These are phyloP conservation scores for Crocodylus rhombifer DNA, from an alignment of 2,797 vertebrate genomes.

Conservation along the genomic window DNA sequence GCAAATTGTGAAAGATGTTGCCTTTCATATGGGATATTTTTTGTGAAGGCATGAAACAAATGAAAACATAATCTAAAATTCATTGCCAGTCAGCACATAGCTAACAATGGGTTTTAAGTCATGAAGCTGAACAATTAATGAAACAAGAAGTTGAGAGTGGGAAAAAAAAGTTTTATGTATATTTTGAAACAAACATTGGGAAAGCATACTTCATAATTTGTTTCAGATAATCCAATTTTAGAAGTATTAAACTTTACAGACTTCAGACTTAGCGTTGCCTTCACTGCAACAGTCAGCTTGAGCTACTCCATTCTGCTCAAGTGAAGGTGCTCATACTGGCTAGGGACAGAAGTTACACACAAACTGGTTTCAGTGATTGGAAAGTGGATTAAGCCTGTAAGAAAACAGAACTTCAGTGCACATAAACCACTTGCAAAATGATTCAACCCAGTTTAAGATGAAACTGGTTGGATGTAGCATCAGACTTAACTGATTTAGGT, in stretches of 20 bases:
- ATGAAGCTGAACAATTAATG: background rate
- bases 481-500: no score
- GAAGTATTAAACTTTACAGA: background rate
- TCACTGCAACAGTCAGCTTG: slow-evolving; percentile 25
- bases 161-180: no score
- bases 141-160: no score
- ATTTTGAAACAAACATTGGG: background rate
- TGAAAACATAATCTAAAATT: slow-evolving; percentile 21
- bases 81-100: background rate
- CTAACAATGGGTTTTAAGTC: background rate
- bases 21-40: slow-evolving; percentile 12
- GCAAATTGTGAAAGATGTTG: slow-evolving; percentile 44
- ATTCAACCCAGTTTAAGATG: no score
- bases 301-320: background rate
- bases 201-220: background rate
- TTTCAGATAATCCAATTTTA: slow-evolving; percentile 16
- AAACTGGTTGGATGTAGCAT: no score
- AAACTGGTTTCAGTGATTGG: background rate
- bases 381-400: background rate
- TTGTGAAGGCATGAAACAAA: slow-evolving; percentile 25
- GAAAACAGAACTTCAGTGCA: no score
- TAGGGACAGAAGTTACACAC: background rate
- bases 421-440: no score
- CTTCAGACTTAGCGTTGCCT: background rate
- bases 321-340: no score